These are phyloP conservation scores for Zaprionus ornatus DNA, from an alignment of 1,140 invertebrate genomes.

Conservation along the genomic window DNA sequence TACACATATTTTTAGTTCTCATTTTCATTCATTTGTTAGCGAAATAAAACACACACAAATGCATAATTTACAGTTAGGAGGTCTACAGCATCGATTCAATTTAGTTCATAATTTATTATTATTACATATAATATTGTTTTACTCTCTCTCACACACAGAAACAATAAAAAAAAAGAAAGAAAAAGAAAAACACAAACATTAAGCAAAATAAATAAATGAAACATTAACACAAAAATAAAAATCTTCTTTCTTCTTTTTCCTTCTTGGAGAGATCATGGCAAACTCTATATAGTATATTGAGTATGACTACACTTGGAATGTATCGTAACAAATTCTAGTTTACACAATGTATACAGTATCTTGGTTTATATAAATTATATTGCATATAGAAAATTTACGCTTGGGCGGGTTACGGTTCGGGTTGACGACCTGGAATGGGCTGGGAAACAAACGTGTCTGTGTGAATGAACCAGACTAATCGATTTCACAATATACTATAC, in stretches of 20 bases:
- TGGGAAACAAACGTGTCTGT: conserved; percentile 22
- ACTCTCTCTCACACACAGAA: conserved; percentile 45
- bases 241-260: conserved; percentile 25
- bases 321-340: not conserved
- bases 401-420: conserved; percentile 46
- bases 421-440: conserved; percentile 36
- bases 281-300: conserved; percentile 5
- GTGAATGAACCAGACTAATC: conserved; percentile 15
- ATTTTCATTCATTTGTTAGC: conserved; percentile 53
- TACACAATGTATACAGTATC: not conserved
- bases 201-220: conserved; percentile 74
- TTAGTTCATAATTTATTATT: conserved; percentile 64
- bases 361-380: conserved; percentile 8
- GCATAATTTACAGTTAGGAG: conserved; percentile 72
- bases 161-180: conserved; percentile 20
- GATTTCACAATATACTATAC: conserved; percentile 5
- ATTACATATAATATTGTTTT: conserved; percentile 55
- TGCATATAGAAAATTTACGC: conserved; percentile 39
- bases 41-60: conserved; percentile 56
- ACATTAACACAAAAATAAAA: conserved; percentile 64
- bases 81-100: conserved; percentile 42
- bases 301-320: conserved; percentile 9
- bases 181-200: conserved; percentile 47
- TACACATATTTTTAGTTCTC: conserved; percentile 46
- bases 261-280: conserved; percentile 10